These are phyloP conservation scores for Sympetrum striolatum DNA, from an alignment of 2,888 invertebrate species.

Conservation along the genomic window DNA sequence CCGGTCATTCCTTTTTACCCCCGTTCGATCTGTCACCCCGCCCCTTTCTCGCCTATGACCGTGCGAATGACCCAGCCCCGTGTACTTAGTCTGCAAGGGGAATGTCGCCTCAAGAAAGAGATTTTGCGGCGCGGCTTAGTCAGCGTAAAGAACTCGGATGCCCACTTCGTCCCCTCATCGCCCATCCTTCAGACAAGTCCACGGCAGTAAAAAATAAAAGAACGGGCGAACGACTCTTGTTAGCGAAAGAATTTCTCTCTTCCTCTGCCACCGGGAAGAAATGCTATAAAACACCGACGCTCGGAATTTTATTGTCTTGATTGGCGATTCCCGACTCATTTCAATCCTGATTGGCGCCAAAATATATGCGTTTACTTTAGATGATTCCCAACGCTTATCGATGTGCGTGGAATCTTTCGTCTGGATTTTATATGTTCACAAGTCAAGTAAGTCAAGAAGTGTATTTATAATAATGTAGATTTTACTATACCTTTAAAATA, in stretches of 20 bases:
- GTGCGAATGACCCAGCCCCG: neutral
- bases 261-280: neutral
- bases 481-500: too few relatives aligned
- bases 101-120: neutral
- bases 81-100: neutral
- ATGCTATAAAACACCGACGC: too few relatives aligned
- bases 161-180: neutral
- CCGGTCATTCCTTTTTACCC: neutral
- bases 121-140: neutral
- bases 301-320: too few relatives aligned
- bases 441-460: too few relatives aligned
- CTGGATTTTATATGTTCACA: too few relatives aligned
- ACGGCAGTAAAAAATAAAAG: neutral
- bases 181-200: neutral
- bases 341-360: too few relatives aligned
- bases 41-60: neutral
- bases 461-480: too few relatives aligned
- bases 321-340: too few relatives aligned
- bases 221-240: neutral
- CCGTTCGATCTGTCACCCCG: neutral
- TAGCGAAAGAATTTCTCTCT: neutral
- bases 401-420: too few relatives aligned
- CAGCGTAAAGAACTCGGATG: neutral
- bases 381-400: too few relatives aligned
- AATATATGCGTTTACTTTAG: too few relatives aligned